Base-by-base conservation (phyloP, 1,140 invertebrate genomes). In the Ostrea edulis region DNA sequence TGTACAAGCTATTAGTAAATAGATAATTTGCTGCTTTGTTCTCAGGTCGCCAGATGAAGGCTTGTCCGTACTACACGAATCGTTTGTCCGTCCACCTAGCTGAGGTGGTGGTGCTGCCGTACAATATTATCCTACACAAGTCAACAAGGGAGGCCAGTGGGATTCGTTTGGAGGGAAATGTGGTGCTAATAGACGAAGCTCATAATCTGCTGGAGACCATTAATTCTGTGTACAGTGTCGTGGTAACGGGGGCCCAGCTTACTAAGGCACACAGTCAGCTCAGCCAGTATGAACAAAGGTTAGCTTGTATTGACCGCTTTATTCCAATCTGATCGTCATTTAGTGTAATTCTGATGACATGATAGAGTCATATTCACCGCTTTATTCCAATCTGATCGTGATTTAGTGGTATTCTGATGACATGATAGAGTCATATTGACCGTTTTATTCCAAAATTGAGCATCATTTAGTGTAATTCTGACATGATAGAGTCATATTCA, bases 101-200 rank as follows among this genome's bases (percentile, higher is more conserved):
- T 54, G 97, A 98, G 96, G 96, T 97, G 14, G 94, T 96, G 35
- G 93, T 95, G 7, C 84, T 95, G 11, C 95, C 95, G 4, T 96
- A 96, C 90, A 95, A 96, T 87, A 95, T 97, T 51, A 96, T 99
- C 84, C 96, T 99, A 9, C 98, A 99, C 94, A 97, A 97, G 93
- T 96, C 96, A 12, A 99, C 98, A 0, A 96, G 99, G 91, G 96
- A 97, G 90, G 97, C 97, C 0, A 96, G 96, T 93, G 97, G 97
- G n/a, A 97, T 99, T 9, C 96, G 97, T 90, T 93, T 99, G 7
- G 96, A 97, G 92, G 96, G 97, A 88, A 98, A 97, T 94, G 95
- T 99, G 71, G 95, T 99, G 0, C 97, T 99, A 89, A 97, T 99
- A 82, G 99, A 99, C 94, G 99, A 99, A 95, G 99, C 99, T 9